Percentiles rank a stretch among this genome's conserved stretches.
These are phyloP conservation scores for Drosophila saltans DNA, from an alignment of 1,140 invertebrate species.

Conservation along the genomic window DNA sequence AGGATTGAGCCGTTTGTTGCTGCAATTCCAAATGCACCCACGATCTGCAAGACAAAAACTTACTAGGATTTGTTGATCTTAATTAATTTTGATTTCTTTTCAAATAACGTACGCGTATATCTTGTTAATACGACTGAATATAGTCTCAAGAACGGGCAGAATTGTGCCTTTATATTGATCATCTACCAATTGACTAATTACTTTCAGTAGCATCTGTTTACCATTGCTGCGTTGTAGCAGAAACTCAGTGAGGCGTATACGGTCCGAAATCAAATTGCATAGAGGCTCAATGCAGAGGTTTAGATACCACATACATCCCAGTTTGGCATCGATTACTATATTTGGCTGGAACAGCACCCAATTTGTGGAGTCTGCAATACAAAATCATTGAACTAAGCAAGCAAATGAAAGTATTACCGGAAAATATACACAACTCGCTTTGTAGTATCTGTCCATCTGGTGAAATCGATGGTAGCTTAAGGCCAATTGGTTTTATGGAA, in stretches of 20 bases:
- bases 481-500: slow-evolving; percentile 89
- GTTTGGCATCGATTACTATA: slow-evolving; percentile 96
- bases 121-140: slow-evolving; percentile 94
- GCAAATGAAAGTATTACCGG: no score
- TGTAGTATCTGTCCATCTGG: slow-evolving; percentile 76
- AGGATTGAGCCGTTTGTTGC: slow-evolving; percentile 87
- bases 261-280: slow-evolving; percentile 87
- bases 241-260: slow-evolving; percentile 89
- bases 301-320: slow-evolving; percentile 93
- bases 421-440: slow-evolving; percentile 71
- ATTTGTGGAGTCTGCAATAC: slow-evolving; percentile 90
- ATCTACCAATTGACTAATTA: slow-evolving; percentile 85
- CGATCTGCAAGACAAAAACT: slow-evolving; percentile 84
- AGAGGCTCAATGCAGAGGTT: slow-evolving; percentile 87
- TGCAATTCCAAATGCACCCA: slow-evolving; percentile 91
- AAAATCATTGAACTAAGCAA: neutral
- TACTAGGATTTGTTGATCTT: no score
- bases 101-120: slow-evolving; percentile 92
- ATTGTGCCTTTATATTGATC: slow-evolving; percentile 84
- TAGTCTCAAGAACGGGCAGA: slow-evolving; percentile 87
- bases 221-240: slow-evolving; percentile 91
- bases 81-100: no score
- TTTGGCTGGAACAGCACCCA: slow-evolving; percentile 98
- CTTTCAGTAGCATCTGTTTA: slow-evolving; percentile 89
- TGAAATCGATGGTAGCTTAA: slow-evolving; percentile 80